Base-by-base conservation (phyloP, 2,113 vertebrate genomes). In the Pionites leucogaster region DNA sequence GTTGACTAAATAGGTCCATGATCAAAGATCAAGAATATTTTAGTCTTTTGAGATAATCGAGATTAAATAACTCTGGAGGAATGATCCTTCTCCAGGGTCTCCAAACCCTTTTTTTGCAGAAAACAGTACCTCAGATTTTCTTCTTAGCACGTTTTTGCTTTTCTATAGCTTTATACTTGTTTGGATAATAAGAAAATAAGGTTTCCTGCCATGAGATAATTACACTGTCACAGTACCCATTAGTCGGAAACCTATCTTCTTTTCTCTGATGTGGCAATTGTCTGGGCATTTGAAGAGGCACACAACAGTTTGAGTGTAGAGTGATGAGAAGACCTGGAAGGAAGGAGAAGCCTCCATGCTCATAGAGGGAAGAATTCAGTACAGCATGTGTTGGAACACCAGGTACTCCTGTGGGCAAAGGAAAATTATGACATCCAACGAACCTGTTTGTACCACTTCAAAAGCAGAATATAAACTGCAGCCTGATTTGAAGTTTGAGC, bases 201-300 rank as follows among this genome's bases (percentile, higher is more conserved):
- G 4, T 76, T 95, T 90, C 79, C 62, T 82, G 78, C 44, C 25
- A 72, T 62, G 85, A 93, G 67, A n/a, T 70, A 90, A 90, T 95
- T 94, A 39, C 0, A 2, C 29, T 95, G n/a, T 47, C 70, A 59
- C 44, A 31, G 37, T 80, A 57, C 18, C 29, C 52, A 85, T 94
- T 92, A 92, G 68, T 88, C 33, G 82, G 70, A 92, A 87, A 79
- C 79, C 37, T 87, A 69, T 31, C 78, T 82, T 93, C 67, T 42
- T 33, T 84, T 85, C 47, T 76, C 35, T 72, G 62, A 71, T 93
- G 52, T 67, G 33, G 37, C 62, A 90, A 62, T 86, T 88, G 33
- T 57, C 44, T 72, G 49, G 82, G 52, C 8, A 83, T 52, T 69
- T 93, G 27, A 82, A 90, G 47, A 94, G 24, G 67, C 46, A 92